Evolutionary conservation across 2,113 vertebrate species (phyloP).

Genomic region (Haemorhous mexicanus): DNA sequence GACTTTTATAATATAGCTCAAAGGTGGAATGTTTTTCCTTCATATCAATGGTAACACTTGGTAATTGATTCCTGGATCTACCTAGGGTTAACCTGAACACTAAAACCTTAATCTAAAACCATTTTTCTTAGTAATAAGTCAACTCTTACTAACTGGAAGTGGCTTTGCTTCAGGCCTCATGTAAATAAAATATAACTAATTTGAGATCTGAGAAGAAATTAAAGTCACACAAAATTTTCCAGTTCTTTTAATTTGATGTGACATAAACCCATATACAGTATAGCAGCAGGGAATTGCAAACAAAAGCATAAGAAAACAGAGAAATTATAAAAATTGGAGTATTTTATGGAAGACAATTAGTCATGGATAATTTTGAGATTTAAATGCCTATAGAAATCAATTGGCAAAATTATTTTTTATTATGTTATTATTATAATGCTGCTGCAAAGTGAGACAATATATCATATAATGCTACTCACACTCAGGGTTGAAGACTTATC

Average conservation of each 20-base stretch:
- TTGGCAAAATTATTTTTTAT: background rate
- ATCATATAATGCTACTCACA: background rate
- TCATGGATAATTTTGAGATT: background rate
- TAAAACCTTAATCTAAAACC: background rate
- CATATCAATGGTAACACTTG: background rate
- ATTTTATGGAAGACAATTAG: background rate
- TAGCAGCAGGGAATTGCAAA: background rate
- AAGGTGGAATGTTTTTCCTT: background rate
- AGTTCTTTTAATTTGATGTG: background rate
- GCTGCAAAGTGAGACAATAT: background rate
- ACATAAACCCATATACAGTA: background rate
- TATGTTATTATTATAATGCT: background rate
- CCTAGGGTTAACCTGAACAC: background rate
- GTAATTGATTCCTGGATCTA: background rate
- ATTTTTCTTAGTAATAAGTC: background rate
- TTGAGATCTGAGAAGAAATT: background rate
- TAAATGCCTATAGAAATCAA: background rate
- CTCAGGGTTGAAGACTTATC: background rate
- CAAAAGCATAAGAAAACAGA: background rate
- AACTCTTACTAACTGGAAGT: background rate
- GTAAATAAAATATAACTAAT: constrained; percentile 4
- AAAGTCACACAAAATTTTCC: background rate
- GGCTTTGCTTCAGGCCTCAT: background rate
- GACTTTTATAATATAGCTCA: background rate
- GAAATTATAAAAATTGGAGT: background rate